These are phyloP conservation scores for Corythucha ciliata DNA, from an alignment of 2,888 invertebrate genomes.

Conservation along the genomic window DNA sequence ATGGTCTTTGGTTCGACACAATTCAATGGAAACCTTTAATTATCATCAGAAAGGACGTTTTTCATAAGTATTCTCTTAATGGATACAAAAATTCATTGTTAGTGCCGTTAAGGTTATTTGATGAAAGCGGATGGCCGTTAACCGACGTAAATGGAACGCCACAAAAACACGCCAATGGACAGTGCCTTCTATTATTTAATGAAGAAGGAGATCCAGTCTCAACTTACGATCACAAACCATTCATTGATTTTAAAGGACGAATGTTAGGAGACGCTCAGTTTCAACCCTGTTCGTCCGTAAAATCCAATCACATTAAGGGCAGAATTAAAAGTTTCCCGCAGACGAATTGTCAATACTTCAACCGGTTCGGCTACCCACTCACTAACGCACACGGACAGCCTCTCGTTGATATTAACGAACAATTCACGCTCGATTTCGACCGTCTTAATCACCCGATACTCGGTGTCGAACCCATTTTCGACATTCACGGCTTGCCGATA, in stretches of 20 bases:
- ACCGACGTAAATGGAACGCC: slow-evolving; percentile 25
- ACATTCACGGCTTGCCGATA: slow-evolving; percentile 21
- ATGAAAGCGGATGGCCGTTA: slow-evolving; percentile 23
- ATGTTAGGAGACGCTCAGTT: slow-evolving; percentile 17
- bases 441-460: slow-evolving; percentile 1
- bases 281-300: slow-evolving; percentile 22
- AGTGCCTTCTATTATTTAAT: slow-evolving; percentile 21
- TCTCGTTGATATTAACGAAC: slow-evolving; percentile 19
- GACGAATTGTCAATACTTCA: slow-evolving; percentile 20
- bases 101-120: slow-evolving; percentile 22
- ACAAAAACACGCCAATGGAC: slow-evolving; percentile 20
- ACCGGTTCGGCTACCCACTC: slow-evolving; percentile 26
- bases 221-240: slow-evolving; percentile 15
- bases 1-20: slow-evolving; percentile 18
- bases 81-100: slow-evolving; percentile 21
- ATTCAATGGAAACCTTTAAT: not conserved
- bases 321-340: not conserved
- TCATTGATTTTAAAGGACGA: slow-evolving; percentile 22
- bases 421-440: slow-evolving; percentile 22
- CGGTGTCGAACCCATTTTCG: slow-evolving; percentile 23
- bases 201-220: slow-evolving; percentile 21
- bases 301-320: not conserved
- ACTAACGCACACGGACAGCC: slow-evolving; percentile 23
- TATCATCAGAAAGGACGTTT: slow-evolving; percentile 22
- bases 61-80: slow-evolving; percentile 15